Base-by-base conservation (phyloP, 2,797 vertebrate species). In the Platalea minor region DNA sequence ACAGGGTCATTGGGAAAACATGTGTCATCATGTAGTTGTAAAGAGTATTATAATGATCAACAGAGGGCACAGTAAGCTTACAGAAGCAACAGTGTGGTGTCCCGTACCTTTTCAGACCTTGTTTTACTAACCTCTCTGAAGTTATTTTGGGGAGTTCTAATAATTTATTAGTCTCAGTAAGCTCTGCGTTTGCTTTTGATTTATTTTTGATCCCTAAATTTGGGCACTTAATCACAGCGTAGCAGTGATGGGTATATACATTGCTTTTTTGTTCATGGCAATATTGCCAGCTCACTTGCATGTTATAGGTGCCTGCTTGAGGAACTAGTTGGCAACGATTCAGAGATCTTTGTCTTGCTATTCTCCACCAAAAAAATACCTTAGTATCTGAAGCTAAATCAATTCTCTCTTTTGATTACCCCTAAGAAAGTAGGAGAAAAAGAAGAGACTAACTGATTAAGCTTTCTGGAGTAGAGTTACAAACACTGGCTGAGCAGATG, bases 41-140 rank as follows among this genome's bases (percentile, higher is more conserved):
- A 80, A 64, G 51, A 69, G 4, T 59, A 45, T 76, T 76, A 13
- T 26, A 82, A 33, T 70, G 39, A 70, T 88, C 72, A 93, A 91
- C 75, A 95, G 93, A 95, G 85, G 82, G 76, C 91, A 95, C 64
- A 88, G 82, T 85, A 75, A 91, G 63, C 82, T 83, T 89, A 45
- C 8, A 73, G 81, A 95, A 95, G 43, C 56, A 82, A 25, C 15
- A 39, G 4, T 35, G 19, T 59, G 39, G 59, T 64, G 25, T 43
- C 46, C 69, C 2, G 1, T 73, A 59, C 25, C 18, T 91, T 75
- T 68, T 57, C 41, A 86, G 31, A 73, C 17, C 23, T 75, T 48
- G 5, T 53, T 83, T 89, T 57, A 33, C 54, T 65, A 73, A 69
- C 19, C 5, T 77, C 24, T 91, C 23, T 92, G 57, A 81, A 75